Evolutionary conservation across 2,888 invertebrate genomes (phyloP).

Genomic region (Myopa testacea): DNA sequence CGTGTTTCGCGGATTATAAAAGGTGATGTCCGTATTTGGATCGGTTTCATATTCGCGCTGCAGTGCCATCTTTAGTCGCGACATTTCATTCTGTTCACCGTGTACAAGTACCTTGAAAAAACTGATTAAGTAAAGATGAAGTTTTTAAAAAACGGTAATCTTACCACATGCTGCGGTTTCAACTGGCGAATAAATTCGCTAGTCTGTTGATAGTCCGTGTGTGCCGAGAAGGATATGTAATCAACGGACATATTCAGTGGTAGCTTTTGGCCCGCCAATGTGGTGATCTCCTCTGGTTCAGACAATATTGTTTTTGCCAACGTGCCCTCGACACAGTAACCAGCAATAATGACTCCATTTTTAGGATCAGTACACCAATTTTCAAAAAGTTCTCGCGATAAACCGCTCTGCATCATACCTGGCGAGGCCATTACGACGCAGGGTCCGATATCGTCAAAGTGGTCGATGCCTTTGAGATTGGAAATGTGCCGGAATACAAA

Average conservation of each 20-base stretch:
- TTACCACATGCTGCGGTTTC: constrained; percentile 94
- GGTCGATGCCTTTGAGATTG: constrained; percentile 93
- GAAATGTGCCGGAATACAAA: constrained; percentile 99
- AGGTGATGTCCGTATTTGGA: constrained; percentile 81
- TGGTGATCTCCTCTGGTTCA: constrained; percentile 96
- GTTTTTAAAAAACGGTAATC: constrained; percentile 11
- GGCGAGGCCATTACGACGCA: constrained; percentile 99
- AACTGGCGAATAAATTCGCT: constrained; percentile 95
- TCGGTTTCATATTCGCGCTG: constrained; percentile 81
- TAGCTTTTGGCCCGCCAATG: constrained; percentile 95
- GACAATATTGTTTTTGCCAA: constrained; percentile 93
- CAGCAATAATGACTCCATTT: constrained; percentile 98
- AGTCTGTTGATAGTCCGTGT: constrained; percentile 80
- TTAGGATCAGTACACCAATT: constrained; percentile 98
- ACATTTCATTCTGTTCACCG: constrained; percentile 99
- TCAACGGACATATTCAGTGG: constrained; percentile 98
- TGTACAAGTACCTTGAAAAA: constrained; percentile 75
- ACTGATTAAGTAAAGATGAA: neutral
- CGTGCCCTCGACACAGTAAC: constrained; percentile 93
- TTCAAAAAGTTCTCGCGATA: constrained; percentile 97
- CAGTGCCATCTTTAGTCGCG: constrained; percentile 91
- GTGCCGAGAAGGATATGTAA: constrained; percentile 99
- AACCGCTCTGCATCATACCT: constrained; percentile 99
- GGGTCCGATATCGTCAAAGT: constrained; percentile 99
- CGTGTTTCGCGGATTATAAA: constrained; percentile 97